Conservation (phyloP, 1,140 invertebrate genomes). For the Stenopsyche tienmushanensis region DNA sequence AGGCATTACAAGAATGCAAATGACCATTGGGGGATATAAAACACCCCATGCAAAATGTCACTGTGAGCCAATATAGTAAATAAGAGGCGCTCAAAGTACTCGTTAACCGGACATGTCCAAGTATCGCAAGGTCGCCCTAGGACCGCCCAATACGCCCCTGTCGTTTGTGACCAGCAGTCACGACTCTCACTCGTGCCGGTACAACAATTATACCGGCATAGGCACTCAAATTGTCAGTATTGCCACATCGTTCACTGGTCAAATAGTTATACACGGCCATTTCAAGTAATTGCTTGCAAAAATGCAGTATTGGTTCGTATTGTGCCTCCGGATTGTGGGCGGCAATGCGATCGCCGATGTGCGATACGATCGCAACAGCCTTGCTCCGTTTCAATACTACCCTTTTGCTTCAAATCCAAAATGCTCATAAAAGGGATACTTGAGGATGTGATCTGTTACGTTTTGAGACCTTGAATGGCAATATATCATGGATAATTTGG, state of each 20-base stretch:
- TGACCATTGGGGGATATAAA: too few relatives aligned
- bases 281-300: background rate
- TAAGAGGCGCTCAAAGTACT: too few relatives aligned
- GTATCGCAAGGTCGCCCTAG: slow-evolving; percentile 11
- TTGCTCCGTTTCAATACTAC: background rate
- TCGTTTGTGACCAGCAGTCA: background rate
- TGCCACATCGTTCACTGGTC: background rate
- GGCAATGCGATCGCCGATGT: background rate
- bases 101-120: background rate
- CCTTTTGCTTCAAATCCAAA: too few relatives aligned
- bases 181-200: slow-evolving; percentile 7
- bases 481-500: too few relatives aligned
- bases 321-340: too few relatives aligned
- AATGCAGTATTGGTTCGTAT: too few relatives aligned
- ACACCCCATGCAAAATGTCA: too few relatives aligned
- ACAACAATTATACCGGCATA: slow-evolving; percentile 4
- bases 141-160: slow-evolving; percentile 4
- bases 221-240: background rate
- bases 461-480: too few relatives aligned
- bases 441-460: too few relatives aligned
- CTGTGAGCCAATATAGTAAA: too few relatives aligned
- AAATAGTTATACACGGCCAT: background rate
- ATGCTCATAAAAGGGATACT: too few relatives aligned
- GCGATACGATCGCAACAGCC: background rate
- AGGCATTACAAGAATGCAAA: too few relatives aligned